These are phyloP conservation scores for Triplophysa yarkandensis DNA, from an alignment of 2,797 vertebrate genomes.

Conservation along the genomic window DNA sequence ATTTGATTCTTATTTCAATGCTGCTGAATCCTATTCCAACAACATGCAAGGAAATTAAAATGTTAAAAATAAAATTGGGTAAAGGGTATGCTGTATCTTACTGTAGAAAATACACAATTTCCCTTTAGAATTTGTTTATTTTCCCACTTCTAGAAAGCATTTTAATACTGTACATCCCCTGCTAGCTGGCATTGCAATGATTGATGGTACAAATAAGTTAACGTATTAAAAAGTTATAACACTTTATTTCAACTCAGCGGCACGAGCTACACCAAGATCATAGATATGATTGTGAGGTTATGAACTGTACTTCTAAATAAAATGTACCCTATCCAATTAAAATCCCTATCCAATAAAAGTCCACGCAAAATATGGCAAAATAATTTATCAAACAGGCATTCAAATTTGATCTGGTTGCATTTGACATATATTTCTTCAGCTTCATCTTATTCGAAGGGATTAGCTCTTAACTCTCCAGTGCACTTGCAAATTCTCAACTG, in stretches of 20 bases:
- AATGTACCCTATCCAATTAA: no score
- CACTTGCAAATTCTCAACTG: conserved; percentile 46
- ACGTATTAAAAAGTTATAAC: conserved; percentile 26
- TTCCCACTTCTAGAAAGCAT: conserved; percentile 11
- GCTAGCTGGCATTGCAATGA: conserved; percentile 23
- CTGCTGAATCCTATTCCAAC: neutral
- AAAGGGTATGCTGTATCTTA: neutral
- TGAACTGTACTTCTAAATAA: no score
- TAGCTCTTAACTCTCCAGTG: conserved; percentile 61
- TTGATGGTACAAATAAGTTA: conserved; percentile 44
- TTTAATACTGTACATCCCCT: conserved; percentile 19
- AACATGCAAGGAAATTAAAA: neutral
- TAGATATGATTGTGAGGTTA: no score
- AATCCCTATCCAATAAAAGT: no score
- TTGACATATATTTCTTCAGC: conserved; percentile 65
- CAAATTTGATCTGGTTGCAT: no score
- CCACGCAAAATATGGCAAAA: no score
- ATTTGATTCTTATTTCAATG: neutral
- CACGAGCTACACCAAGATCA: no score
- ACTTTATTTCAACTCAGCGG: no score
- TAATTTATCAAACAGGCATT: no score
- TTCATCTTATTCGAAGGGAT: conserved; percentile 67
- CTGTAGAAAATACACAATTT: neutral
- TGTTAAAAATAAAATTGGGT: neutral
- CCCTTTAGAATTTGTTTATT: neutral